Percentiles rank a stretch among this genome's conserved stretches.
Evolutionary conservation across 1,140 invertebrate genomes (phyloP).

Genomic region (Camponotus vicinus): DNA sequence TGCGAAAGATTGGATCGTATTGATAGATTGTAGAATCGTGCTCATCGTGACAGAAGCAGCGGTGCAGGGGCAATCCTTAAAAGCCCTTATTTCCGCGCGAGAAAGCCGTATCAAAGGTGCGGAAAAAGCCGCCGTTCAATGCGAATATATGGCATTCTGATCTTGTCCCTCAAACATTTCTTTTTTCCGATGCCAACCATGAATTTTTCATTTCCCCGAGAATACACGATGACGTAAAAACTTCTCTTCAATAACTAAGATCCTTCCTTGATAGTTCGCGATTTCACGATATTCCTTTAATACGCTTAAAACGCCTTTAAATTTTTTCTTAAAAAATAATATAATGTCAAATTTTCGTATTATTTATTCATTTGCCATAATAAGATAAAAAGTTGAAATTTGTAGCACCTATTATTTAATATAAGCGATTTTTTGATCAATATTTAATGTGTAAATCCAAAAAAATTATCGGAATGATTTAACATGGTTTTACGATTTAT

Average conservation of each 20-base stretch:
- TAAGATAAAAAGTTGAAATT: not conserved
- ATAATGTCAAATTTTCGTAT: not conserved
- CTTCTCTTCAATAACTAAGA: not conserved
- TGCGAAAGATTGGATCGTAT: conserved; percentile 80
- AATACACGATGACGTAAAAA: conserved; percentile 16
- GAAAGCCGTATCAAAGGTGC: conserved; percentile 1
- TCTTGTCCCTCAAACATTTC: conserved; percentile 38
- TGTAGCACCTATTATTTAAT: not conserved
- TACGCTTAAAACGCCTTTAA: not conserved
- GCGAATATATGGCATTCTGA: conserved; percentile 34
- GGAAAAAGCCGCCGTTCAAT: conserved; percentile 19
- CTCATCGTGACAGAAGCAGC: conserved; percentile 18
- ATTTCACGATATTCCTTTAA: not conserved
- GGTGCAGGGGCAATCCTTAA: conserved; percentile 17
- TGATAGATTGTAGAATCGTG: conserved; percentile 56
- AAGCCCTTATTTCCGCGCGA: conserved; percentile 51
- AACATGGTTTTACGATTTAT: too few species aligned
- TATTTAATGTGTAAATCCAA: not conserved
- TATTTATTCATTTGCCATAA: not conserved
- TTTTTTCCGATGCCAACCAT: conserved; percentile 18
- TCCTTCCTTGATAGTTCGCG: not conserved
- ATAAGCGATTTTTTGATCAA: not conserved
- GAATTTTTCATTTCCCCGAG: conserved; percentile 53
- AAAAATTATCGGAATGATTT: not conserved
- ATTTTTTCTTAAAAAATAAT: conserved; percentile 1